Base-by-base conservation (phyloP, 2,797 vertebrate species). In the Gastrophryne carolinensis region DNA sequence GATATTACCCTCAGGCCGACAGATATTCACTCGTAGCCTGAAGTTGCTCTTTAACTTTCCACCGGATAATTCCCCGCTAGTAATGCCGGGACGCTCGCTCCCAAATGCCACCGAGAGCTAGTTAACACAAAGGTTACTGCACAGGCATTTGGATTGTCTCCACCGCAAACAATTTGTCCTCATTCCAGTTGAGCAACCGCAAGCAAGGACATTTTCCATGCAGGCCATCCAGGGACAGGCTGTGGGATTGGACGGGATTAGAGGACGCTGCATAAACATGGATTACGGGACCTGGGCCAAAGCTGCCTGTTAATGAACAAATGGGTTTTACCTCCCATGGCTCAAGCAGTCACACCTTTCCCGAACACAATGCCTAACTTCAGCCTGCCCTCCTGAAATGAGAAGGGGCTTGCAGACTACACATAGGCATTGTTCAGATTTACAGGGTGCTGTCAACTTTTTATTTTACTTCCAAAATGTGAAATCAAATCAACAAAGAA, bases 161-260 rank as follows among this genome's bases (percentile, higher is more conserved):
- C 89, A 90, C 76, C 26, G 75, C 86, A 89, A 87, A 88, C 87
- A 88, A 82, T 83, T 83, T 86, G 87, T 90, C 86, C 86, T 90
- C 87, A 85, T 87, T 88, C 86, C 86, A 82, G 62, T 85, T 90
- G 88, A 90, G 89, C 86, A 88, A 90, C 86, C 86, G 86, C 85
- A 83, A 82, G 78, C 83, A 66, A 81, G 86, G 79, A 80, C 82
- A 84, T 87, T 84, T 67, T 82, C 85, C 81, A 83, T 79, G 83
- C 80, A 71, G 87, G 90, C 87, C 85, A 81, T 87, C 85, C 88
- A 84, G 85, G 90, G 91, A 90, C 89, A 90, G 84, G 70, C 67
- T 75, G 83, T 82, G 84, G 81, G 84, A 82, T 37, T 65, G 83
- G 68, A 87, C 84, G 75, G 82, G 81, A 86, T 83, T 81, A 84